Percentiles rank a stretch among this genome's conserved stretches.
These are phyloP conservation scores for Osmerus mordax DNA, from an alignment of 2,113 vertebrate species.

Conservation along the genomic window DNA sequence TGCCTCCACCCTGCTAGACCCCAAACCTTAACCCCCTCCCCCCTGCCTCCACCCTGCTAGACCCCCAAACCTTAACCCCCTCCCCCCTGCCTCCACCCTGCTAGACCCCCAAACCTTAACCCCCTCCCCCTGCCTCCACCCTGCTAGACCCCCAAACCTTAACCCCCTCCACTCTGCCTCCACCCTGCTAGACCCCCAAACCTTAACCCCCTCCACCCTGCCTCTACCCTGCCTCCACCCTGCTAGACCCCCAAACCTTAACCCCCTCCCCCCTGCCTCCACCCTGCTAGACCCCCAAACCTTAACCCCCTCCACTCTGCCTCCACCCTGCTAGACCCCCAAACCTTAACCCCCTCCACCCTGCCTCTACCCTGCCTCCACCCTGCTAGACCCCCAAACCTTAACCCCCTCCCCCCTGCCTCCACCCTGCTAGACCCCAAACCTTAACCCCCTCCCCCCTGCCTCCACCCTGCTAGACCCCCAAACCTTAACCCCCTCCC, in stretches of 20 bases:
- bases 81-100: conserved; percentile 39
- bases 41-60: conserved; percentile 51
- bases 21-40: conserved; percentile 36
- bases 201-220: too few species aligned
- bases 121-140: too few species aligned
- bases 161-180: conserved; percentile 19
- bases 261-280: conserved; percentile 26
- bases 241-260: conserved; percentile 79
- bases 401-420: conserved; percentile 15
- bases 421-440: conserved; percentile 37
- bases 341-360: too few species aligned
- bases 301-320: too few species aligned
- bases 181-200: too few species aligned
- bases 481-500: conserved; percentile 40
- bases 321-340: too few species aligned
- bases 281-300: too few species aligned
- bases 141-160: conserved; percentile 34
- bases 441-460: conserved; percentile 21
- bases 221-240: conserved; percentile 62
- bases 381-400: neutral
- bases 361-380: too few species aligned
- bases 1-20: conserved; percentile 34
- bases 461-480: conserved; percentile 61
- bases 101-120: too few species aligned
- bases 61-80: conserved; percentile 54